phyloP scores from a whole-genome alignment of 2,888 invertebrate species.

The Erpobdella octoculata region DNA sequence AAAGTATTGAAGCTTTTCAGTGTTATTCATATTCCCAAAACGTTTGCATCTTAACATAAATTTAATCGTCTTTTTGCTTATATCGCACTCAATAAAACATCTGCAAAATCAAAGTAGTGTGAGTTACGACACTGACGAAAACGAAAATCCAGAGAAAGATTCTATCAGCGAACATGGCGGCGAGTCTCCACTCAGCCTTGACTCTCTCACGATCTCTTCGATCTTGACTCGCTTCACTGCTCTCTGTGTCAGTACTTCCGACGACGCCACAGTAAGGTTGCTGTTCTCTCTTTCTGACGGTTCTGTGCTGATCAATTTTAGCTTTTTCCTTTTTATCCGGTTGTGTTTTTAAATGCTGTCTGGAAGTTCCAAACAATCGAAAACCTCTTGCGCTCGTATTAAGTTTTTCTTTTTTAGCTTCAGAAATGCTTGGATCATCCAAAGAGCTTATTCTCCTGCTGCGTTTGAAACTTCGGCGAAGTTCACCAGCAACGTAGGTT shows the following conservation, averaged over 20 bases:
- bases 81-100: constrained; percentile 33
- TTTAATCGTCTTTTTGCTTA: not conserved
- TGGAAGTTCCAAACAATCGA: not conserved
- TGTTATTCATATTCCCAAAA: not conserved
- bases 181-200: constrained; percentile 39
- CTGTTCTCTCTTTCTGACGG: not conserved
- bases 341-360: not conserved
- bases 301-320: not conserved
- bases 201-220: constrained; percentile 24
- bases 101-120: constrained; percentile 35
- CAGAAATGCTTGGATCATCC: not conserved
- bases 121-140: constrained; percentile 35
- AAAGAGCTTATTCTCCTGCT: constrained; percentile 15
- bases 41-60: not conserved
- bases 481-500: not conserved
- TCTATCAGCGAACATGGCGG: constrained; percentile 39
- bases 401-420: not conserved
- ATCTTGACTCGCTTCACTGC: constrained; percentile 27
- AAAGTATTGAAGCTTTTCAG: not conserved
- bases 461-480: constrained; percentile 11
- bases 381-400: not conserved
- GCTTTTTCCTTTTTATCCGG: not conserved
- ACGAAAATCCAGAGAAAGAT: constrained; percentile 42
- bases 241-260: constrained; percentile 21
- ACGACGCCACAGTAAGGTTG: not conserved